Percentiles rank a stretch among this genome's conserved stretches.
These are phyloP conservation scores for Phoxinus dragarum DNA, from an alignment of 2,797 vertebrate genomes.

Conservation along the genomic window DNA sequence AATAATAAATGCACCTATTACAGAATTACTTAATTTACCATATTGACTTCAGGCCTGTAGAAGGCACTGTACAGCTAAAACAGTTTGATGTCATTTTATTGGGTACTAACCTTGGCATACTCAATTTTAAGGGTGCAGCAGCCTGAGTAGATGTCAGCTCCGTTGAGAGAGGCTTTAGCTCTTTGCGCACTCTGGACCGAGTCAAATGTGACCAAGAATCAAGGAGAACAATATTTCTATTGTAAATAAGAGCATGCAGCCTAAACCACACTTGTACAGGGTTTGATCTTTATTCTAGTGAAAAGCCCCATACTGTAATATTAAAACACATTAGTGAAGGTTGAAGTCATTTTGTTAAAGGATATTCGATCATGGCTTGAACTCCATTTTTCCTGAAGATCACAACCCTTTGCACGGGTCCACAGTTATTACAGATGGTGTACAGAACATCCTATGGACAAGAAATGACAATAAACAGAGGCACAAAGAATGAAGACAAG, in stretches of 20 bases:
- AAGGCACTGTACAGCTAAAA: background rate
- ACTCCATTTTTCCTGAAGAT: slow-evolving; percentile 98
- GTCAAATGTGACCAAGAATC: slow-evolving; percentile 84
- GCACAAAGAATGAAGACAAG: background rate
- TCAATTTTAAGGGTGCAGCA: slow-evolving; percentile 98
- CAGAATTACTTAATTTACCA: background rate
- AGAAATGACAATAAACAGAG: slow-evolving; percentile 59
- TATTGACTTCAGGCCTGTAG: background rate
- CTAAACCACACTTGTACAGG: background rate
- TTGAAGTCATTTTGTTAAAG: slow-evolving; percentile 69
- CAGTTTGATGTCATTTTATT: background rate
- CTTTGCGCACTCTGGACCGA: slow-evolving; percentile 95
- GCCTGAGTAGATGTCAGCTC: slow-evolving; percentile 96
- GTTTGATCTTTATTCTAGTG: background rate
- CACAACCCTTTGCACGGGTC: slow-evolving; percentile 95
- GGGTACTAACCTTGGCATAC: slow-evolving; percentile 89
- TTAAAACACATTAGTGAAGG: background rate
- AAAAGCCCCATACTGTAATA: background rate
- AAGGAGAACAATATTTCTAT: slow-evolving; percentile 63
- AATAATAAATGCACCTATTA: too few species aligned
- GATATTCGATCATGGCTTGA: slow-evolving; percentile 99
- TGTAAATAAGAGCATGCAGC: background rate
- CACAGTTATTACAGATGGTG: slow-evolving; percentile 96
- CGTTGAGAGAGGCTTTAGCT: slow-evolving; percentile 95
- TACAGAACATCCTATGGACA: slow-evolving; percentile 90